phyloP scores from a whole-genome alignment of 2,797 vertebrate species.

The Sebastes paucispinis region DNA sequence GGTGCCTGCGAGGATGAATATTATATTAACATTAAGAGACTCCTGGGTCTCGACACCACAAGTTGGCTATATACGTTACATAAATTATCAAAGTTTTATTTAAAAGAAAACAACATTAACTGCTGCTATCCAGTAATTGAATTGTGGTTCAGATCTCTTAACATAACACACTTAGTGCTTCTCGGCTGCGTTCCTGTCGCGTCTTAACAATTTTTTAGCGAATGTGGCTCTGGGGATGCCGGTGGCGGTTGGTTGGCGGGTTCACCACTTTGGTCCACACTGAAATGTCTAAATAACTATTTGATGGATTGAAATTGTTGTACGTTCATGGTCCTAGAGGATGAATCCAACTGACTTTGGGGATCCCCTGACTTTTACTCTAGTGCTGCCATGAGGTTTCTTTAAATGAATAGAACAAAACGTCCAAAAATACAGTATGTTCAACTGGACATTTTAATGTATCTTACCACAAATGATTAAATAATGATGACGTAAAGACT shows the following conservation, averaged over 20 bases:
- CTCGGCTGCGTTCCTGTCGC: constrained; percentile 6
- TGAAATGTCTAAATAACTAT: neutral
- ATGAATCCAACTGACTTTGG: neutral
- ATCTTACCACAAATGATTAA: neutral
- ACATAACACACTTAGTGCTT: constrained; percentile 18
- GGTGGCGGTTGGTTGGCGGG: neutral
- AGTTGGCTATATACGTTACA: constrained; percentile 18
- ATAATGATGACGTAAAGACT: neutral
- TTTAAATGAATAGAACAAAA: neutral
- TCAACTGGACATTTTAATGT: neutral
- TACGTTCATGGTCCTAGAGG: neutral
- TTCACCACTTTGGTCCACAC: neutral
- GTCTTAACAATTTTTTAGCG: neutral
- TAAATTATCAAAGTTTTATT: constrained; percentile 39
- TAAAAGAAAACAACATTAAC: constrained; percentile 35
- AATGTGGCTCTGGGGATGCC: neutral
- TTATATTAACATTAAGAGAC: constrained; percentile 52
- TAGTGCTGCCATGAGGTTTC: neutral
- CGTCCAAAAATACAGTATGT: neutral
- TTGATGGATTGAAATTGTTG: neutral
- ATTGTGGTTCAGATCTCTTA: constrained; percentile 43
- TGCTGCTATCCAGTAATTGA: constrained; percentile 44
- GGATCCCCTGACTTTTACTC: neutral
- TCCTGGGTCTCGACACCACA: constrained; percentile 32
- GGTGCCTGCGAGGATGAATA: constrained; percentile 53